phyloP scores from a whole-genome alignment of 2,797 vertebrate species.

The Xerus rutilus region DNA sequence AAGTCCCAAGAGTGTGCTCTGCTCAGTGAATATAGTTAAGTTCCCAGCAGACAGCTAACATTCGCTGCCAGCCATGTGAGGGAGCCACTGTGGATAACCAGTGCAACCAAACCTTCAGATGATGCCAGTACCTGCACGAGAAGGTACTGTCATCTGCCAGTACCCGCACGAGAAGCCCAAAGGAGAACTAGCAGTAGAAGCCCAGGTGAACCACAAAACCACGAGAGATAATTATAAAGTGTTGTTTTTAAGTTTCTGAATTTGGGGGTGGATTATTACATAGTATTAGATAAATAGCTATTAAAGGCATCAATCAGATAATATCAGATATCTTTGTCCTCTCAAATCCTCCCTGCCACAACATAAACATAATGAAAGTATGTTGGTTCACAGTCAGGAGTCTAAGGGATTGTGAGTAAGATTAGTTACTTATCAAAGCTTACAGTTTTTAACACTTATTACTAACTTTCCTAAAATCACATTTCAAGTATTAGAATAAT shows the following conservation, averaged over 20 bases:
- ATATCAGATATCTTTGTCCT: background rate
- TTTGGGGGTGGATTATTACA: background rate
- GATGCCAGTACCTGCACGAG: background rate
- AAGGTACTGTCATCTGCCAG: background rate
- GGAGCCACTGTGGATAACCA: background rate
- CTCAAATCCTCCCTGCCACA: background rate
- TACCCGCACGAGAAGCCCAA: background rate
- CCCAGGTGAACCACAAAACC: background rate
- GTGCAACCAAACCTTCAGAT: too few species aligned
- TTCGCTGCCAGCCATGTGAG: background rate
- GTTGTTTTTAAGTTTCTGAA: background rate
- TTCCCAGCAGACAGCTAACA: background rate
- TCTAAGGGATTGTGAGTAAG: background rate
- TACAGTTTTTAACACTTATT: background rate
- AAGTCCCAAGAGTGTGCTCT: background rate
- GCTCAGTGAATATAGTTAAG: background rate
- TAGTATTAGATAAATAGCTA: background rate
- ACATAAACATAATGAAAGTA: background rate
- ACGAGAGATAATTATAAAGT: background rate
- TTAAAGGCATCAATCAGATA: background rate
- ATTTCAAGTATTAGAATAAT: background rate
- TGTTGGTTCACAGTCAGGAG: background rate
- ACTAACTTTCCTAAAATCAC: slow-evolving; percentile 22
- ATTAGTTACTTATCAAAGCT: background rate
- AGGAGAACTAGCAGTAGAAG: background rate